Percentiles rank a stretch among this genome's conserved stretches.
These are phyloP conservation scores for Micoletzkya japonica DNA, from an alignment of 2,888 invertebrate genomes.

Conservation along the genomic window DNA sequence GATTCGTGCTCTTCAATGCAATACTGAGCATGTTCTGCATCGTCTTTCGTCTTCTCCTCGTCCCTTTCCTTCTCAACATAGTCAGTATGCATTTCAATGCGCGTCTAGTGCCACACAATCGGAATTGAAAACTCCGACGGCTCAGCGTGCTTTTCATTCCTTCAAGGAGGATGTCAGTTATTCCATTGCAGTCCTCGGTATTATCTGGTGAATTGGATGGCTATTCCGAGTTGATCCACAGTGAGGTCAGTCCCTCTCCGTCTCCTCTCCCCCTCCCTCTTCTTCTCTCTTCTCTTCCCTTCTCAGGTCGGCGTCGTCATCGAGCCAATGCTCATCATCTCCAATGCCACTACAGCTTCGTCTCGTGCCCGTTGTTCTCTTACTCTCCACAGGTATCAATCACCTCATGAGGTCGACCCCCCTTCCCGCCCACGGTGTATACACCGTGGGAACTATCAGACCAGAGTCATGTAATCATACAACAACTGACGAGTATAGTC, in stretches of 20 bases:
- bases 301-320: conserved; percentile 23
- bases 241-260: conserved; percentile 5
- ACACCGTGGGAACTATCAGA: not conserved
- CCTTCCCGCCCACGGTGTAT: not conserved
- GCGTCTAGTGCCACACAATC: no score
- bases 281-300: not conserved
- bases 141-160: no score
- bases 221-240: conserved; percentile 28
- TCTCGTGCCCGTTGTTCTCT: conserved; percentile 27
- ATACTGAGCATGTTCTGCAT: not conserved
- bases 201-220: conserved; percentile 16
- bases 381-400: conserved; percentile 25
- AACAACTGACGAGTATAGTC: no score
- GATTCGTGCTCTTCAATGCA: not conserved
- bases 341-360: conserved; percentile 23
- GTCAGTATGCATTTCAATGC: no score
- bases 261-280: not conserved
- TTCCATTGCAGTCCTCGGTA: no score
- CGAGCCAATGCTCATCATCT: conserved; percentile 22
- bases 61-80: no score
- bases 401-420: not conserved
- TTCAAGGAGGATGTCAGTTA: no score
- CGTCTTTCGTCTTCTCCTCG: no score
- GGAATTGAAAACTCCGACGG: no score
- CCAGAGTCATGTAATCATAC: no score